Percentiles rank a stretch among this genome's conserved stretches.
These are phyloP conservation scores for Neolamprologus caudopunctatus DNA, from an alignment of 2,113 vertebrate genomes.

Conservation along the genomic window DNA sequence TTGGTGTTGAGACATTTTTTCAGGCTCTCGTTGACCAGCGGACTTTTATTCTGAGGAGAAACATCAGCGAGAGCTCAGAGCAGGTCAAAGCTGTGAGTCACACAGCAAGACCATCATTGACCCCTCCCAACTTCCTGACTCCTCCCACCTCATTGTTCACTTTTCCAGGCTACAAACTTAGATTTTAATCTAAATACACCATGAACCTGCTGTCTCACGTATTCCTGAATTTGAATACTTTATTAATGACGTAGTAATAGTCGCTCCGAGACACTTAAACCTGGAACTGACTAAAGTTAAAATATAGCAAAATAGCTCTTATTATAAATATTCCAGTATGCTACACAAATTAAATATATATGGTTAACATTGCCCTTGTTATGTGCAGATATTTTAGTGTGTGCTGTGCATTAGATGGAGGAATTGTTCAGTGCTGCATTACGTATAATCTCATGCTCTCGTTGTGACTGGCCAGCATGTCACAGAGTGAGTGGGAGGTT, in stretches of 20 bases:
- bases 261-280: neutral
- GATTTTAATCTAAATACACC: neutral
- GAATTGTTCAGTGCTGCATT: neutral
- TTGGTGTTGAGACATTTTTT: conserved; percentile 84
- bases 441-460: neutral
- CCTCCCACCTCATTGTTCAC: neutral
- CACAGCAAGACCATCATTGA: neutral
- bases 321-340: neutral
- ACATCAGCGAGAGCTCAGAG: neutral
- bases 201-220: neutral
- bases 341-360: neutral
- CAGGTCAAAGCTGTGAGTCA: neutral
- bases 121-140: neutral
- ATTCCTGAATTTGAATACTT: neutral
- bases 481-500: neutral
- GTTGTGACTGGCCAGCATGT: neutral
- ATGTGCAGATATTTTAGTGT: neutral
- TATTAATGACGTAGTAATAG: neutral
- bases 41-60: conserved; percentile 80
- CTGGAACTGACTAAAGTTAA: neutral
- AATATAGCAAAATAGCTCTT: neutral
- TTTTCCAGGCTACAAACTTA: neutral
- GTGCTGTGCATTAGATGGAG: neutral
- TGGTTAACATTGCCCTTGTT: neutral
- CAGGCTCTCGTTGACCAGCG: conserved; percentile 88